phyloP scores from a whole-genome alignment of 2,888 invertebrate genomes.

The Eristalinus sepulchralis region DNA sequence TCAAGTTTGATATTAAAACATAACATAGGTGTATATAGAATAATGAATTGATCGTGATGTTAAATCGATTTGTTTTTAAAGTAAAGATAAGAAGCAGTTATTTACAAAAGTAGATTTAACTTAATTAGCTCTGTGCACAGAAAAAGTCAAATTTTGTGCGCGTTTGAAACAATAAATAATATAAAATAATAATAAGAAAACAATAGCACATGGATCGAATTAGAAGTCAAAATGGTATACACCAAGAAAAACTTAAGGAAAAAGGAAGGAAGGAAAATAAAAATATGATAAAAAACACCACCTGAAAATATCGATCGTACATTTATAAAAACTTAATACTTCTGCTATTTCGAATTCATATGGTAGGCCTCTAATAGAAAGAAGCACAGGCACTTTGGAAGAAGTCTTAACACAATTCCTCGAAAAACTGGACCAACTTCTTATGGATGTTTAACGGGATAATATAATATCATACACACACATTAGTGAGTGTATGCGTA shows the following conservation, averaged over 20 bases:
- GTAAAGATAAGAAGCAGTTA: constrained; percentile 55
- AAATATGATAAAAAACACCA: too few species aligned
- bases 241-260: neutral
- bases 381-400: too few species aligned
- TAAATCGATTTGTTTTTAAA: neutral
- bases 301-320: too few species aligned
- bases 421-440: too few species aligned
- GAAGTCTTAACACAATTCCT: too few species aligned
- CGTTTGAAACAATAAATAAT: neutral
- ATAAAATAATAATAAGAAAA: neutral
- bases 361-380: too few species aligned
- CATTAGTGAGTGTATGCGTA: too few species aligned
- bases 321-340: too few species aligned
- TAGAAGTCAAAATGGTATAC: neutral
- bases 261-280: neutral
- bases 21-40: constrained; percentile 43
- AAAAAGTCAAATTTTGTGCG: constrained; percentile 11
- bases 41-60: constrained; percentile 51
- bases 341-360: too few species aligned
- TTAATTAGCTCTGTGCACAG: constrained; percentile 44
- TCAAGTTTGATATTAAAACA: constrained; percentile 36
- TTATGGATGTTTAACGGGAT: too few species aligned
- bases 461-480: too few species aligned
- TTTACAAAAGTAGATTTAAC: constrained; percentile 54
- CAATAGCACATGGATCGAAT: neutral